Conservation (phyloP, 2,888 invertebrate species). For the Eilema sororculum region DNA sequence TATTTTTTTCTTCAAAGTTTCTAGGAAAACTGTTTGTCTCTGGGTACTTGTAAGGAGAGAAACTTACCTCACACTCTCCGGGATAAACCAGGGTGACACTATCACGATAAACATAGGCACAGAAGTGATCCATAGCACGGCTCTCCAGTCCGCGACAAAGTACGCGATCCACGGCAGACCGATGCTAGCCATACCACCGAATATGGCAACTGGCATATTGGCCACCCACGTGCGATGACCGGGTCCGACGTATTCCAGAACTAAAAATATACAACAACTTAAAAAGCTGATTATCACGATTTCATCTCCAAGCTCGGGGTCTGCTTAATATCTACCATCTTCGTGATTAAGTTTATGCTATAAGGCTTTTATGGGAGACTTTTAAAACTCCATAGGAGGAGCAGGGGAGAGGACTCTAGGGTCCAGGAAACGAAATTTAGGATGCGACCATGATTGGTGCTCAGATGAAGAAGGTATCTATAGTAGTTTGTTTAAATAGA, state of each 20-base stretch:
- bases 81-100: slow-evolving; percentile 69
- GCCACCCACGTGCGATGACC: slow-evolving; percentile 79
- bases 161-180: slow-evolving; percentile 80
- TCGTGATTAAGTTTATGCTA: too few relatives aligned
- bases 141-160: slow-evolving; percentile 74
- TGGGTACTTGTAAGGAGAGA: background rate
- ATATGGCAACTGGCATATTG: slow-evolving; percentile 81
- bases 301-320: too few relatives aligned
- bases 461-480: too few relatives aligned
- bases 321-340: too few relatives aligned
- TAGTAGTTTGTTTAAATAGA: background rate
- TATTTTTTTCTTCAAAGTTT: too few relatives aligned
- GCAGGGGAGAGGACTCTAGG: too few relatives aligned
- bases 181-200: slow-evolving; percentile 76
- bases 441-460: too few relatives aligned
- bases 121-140: slow-evolving; percentile 70
- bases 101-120: slow-evolving; percentile 70
- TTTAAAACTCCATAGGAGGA: too few relatives aligned
- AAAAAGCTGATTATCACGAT: too few relatives aligned
- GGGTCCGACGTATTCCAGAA: slow-evolving; percentile 80
- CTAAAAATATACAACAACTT: slow-evolving; percentile 47
- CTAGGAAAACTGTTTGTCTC: too few relatives aligned
- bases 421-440: too few relatives aligned
- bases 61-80: slow-evolving; percentile 77
- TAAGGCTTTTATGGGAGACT: too few relatives aligned